A percentile compares a stretch with the other conserved stretches of the same genome.
phyloP scores from a whole-genome alignment of 2,888 invertebrate genomes.

The Hesperia comma region DNA sequence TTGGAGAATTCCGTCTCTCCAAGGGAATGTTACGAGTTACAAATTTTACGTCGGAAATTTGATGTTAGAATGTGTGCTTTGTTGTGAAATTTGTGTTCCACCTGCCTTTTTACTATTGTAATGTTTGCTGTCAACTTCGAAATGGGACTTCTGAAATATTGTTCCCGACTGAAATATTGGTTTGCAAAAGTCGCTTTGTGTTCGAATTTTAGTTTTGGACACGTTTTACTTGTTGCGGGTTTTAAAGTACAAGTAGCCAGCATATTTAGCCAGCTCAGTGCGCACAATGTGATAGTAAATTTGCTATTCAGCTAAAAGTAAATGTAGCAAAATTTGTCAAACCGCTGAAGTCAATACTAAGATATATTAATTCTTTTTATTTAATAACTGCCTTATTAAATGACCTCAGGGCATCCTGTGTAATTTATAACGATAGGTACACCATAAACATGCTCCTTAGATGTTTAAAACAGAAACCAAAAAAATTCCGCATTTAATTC shows the following conservation, averaged over 20 bases:
- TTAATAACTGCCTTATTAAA: too few relatives aligned
- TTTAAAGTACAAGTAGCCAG: background rate
- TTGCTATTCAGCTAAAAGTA: too few relatives aligned
- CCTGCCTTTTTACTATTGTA: constrained; percentile 34
- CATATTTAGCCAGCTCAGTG: too few relatives aligned
- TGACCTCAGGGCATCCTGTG: too few relatives aligned
- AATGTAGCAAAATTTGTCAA: too few relatives aligned
- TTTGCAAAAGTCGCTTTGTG: constrained; percentile 17
- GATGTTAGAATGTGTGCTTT: constrained; percentile 32
- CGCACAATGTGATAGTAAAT: too few relatives aligned
- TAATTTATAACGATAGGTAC: too few relatives aligned
- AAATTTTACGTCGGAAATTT: constrained; percentile 29
- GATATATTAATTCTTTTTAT: too few relatives aligned
- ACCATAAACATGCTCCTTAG: too few relatives aligned
- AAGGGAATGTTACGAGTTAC: constrained; percentile 16
- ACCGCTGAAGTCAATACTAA: too few relatives aligned
- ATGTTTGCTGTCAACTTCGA: constrained; percentile 32
- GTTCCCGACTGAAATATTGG: constrained; percentile 32
- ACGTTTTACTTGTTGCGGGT: constrained; percentile 16
- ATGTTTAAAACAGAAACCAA: too few relatives aligned
- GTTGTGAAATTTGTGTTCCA: constrained; percentile 30
- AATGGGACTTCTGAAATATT: constrained; percentile 36
- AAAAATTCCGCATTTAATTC: too few relatives aligned
- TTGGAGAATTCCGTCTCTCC: constrained; percentile 1
- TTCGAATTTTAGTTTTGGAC: constrained; percentile 29